phyloP scores from a whole-genome alignment of 2,113 vertebrate genomes.

The Heptranchias perlo region DNA sequence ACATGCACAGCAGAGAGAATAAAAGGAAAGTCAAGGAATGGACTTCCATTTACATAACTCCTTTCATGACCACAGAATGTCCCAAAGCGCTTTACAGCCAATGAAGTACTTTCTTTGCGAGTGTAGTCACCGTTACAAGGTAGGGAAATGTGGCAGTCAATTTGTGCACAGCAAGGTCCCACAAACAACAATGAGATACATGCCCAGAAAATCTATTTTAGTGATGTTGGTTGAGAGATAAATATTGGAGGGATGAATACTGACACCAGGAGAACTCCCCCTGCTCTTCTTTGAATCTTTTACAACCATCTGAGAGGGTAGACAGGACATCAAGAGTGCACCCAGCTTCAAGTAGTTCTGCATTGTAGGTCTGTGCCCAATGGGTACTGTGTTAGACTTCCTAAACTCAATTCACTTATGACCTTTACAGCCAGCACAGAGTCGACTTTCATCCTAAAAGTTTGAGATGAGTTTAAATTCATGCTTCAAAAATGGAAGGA shows the following conservation, averaged over 20 bases:
- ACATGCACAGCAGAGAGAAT: neutral
- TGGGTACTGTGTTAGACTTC: neutral
- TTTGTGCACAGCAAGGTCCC: no score
- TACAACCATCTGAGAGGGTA: no score
- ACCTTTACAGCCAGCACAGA: neutral
- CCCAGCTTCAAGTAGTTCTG: neutral
- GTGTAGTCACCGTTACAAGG: no score
- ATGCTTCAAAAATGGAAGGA: neutral
- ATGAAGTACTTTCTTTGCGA: no score
- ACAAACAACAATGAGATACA: no score
- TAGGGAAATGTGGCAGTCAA: no score
- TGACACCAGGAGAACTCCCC: no score
- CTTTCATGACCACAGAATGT: neutral
- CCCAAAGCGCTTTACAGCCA: neutral
- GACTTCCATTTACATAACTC: neutral
- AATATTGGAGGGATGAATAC: no score
- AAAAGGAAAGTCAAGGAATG: neutral
- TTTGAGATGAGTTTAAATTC: neutral
- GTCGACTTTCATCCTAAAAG: neutral
- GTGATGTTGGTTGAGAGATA: no score
- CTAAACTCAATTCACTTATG: neutral
- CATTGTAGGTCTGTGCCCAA: neutral
- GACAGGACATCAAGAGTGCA: neutral
- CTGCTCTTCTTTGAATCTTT: no score
- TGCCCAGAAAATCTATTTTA: no score